phyloP scores from a whole-genome alignment of 2,888 invertebrate genomes.

The Sesia bembeciformis region DNA sequence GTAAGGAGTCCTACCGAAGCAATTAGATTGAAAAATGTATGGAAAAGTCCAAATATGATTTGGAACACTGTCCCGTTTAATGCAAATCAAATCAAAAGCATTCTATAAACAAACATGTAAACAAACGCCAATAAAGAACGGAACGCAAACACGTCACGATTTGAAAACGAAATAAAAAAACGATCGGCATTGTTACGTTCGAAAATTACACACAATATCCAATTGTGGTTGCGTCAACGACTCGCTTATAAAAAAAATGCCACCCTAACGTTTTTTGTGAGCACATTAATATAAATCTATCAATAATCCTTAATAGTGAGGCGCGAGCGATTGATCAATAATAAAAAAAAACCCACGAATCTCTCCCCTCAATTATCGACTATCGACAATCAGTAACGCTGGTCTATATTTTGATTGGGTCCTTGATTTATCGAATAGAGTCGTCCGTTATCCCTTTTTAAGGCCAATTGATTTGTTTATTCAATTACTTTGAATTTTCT shows the following conservation, averaged over 20 bases:
- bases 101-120: conserved; percentile 22
- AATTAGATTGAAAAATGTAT: too few relatives aligned
- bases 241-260: conserved; percentile 48
- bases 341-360: conserved; percentile 47
- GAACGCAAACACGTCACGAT: conserved; percentile 38
- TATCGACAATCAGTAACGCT: conserved; percentile 44
- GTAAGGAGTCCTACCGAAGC: too few relatives aligned
- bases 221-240: conserved; percentile 62
- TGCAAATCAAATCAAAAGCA: conserved; percentile 20
- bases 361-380: conserved; percentile 48
- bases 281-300: conserved; percentile 68
- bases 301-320: conserved; percentile 63
- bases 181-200: conserved; percentile 32
- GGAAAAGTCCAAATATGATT: too few relatives aligned
- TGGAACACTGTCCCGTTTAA: neutral
- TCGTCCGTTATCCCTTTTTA: conserved; percentile 31
- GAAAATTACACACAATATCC: conserved; percentile 55
- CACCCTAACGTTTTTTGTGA: conserved; percentile 35
- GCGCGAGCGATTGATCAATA: conserved; percentile 68
- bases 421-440: conserved; percentile 39
- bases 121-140: conserved; percentile 35
- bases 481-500: neutral
- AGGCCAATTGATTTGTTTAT: neutral
- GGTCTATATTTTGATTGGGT: conserved; percentile 44
- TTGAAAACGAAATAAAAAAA: conserved; percentile 14